Conservation (phyloP, 2,888 invertebrate genomes). For the Cryptocheilus praepositus region DNA sequence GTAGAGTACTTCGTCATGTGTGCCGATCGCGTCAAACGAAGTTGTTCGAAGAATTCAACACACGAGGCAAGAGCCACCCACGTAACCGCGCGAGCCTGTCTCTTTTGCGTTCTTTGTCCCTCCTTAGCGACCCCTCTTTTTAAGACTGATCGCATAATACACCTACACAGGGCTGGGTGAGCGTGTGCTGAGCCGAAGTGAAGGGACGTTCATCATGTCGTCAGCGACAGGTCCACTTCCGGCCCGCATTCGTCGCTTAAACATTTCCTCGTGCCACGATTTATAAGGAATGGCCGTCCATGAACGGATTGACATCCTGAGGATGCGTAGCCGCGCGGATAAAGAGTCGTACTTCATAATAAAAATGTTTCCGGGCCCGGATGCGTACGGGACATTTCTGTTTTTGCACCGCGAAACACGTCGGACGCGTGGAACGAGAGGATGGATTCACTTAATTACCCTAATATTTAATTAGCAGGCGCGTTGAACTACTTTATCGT, state of each 20-base stretch:
- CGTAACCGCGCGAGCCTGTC: conserved; percentile 47
- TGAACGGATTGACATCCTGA: conserved; percentile 19
- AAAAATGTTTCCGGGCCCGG: conserved; percentile 3
- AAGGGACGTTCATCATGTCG: conserved; percentile 60
- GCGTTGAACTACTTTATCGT: too few species aligned
- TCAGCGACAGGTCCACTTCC: conserved; percentile 67
- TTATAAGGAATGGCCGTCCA: conserved; percentile 27
- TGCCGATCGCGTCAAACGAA: conserved; percentile 40
- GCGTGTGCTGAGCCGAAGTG: conserved; percentile 32
- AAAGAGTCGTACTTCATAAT: too few species aligned
- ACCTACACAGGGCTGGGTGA: conserved; percentile 51
- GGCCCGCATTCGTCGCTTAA: conserved; percentile 54
- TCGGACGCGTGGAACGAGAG: too few species aligned
- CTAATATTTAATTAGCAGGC: too few species aligned
- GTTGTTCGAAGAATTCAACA: conserved; percentile 45
- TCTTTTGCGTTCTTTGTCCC: conserved; percentile 12
- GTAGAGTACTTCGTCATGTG: conserved; percentile 35
- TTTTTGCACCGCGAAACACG: too few species aligned
- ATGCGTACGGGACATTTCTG: too few species aligned
- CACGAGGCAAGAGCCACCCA: conserved; percentile 59
- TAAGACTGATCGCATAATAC: conserved; percentile 58
- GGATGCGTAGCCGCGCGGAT: conserved; percentile 10
- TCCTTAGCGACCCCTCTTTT: conserved; percentile 44
- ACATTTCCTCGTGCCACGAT: conserved; percentile 46
- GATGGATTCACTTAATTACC: too few species aligned